Base-by-base conservation (phyloP, 2,113 vertebrate genomes). In the Chloropsis cyanopogon region DNA sequence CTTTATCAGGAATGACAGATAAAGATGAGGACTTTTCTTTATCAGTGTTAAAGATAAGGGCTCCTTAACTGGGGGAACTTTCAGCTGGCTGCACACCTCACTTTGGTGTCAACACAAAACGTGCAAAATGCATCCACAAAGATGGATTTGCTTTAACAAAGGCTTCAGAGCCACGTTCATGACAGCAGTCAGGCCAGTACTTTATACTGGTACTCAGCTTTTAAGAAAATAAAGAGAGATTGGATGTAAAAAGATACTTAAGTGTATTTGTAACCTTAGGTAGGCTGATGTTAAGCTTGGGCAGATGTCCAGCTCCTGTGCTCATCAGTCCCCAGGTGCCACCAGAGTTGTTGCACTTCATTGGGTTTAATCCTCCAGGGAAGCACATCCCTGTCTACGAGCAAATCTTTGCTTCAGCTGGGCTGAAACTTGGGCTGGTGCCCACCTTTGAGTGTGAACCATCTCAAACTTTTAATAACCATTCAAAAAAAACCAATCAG, bases 361-460 rank as follows among this genome's bases (percentile, higher is more conserved):
- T 5, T 52, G 31, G 37, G 14, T 95, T 81, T 93, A 69, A 56
- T 91, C 78, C 88, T 90, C 60, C 64, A 59, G 47, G 77, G 85
- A 85, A 66, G 28, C 47, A 33, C 31, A 17, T 4, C 12, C 39
- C 31, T 88, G 4, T 76, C 54, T 47, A 16, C 0, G 3, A 37
- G n/a, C 33, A 65, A 29, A 35, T 85, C 50, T 79, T 77, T 42
- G 16, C 63, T 90, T 66, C 33, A 20, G 0, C 24, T 35, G 8
- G 2, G 49, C 28, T 79, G 42, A 29, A 50, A 33, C 8, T 54
- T 47, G 37, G 56, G 21, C 65, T 29, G 42, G 14, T 53, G 49
- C 68, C 80, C 41, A 8, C 52, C 63, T 87, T 63, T 21, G 21
- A 76, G 57, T 14, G 26, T 47, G 50, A 80, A 41, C 25, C 22